Percentiles rank a stretch among this genome's conserved stretches.
Conservation (phyloP, 2,888 invertebrate species). For the Microdon myrmicae region DNA sequence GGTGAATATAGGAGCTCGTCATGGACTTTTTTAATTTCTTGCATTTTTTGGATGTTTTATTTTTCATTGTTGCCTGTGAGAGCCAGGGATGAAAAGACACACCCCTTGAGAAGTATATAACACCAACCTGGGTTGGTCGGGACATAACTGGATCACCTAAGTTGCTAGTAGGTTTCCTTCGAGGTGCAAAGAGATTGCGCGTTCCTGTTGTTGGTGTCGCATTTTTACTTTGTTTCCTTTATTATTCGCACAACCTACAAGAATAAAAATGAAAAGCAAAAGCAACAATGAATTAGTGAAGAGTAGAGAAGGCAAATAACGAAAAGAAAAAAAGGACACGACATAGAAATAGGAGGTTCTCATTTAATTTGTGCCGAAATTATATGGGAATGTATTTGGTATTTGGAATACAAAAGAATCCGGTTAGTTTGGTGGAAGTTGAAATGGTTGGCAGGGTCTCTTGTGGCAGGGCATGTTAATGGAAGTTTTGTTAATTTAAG, state of each 20-base stretch:
- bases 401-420: too few relatives aligned
- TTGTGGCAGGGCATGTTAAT: too few relatives aligned
- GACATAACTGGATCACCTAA: neutral
- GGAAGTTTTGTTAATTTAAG: too few relatives aligned
- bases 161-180: conserved; percentile 3
- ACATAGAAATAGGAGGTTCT: conserved; percentile 26
- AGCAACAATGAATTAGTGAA: too few relatives aligned
- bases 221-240: too few relatives aligned
- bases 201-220: neutral
- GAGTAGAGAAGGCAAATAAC: too few relatives aligned
- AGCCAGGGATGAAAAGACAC: conserved; percentile 7
- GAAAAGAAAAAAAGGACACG: too few relatives aligned
- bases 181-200: conserved; percentile 17
- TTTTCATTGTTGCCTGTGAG: neutral
- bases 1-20: neutral
- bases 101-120: conserved; percentile 3
- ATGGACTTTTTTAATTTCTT: conserved; percentile 8
- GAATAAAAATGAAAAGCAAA: too few relatives aligned
- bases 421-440: too few relatives aligned
- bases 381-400: too few relatives aligned
- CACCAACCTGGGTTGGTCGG: neutral
- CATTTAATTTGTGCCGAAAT: conserved; percentile 3
- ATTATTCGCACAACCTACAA: too few relatives aligned
- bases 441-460: too few relatives aligned
- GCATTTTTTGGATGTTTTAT: neutral